Percentiles rank a stretch among this genome's conserved stretches.
Evolutionary conservation across 2,113 vertebrate species (phyloP).

Genomic region (Numenius arquata): DNA sequence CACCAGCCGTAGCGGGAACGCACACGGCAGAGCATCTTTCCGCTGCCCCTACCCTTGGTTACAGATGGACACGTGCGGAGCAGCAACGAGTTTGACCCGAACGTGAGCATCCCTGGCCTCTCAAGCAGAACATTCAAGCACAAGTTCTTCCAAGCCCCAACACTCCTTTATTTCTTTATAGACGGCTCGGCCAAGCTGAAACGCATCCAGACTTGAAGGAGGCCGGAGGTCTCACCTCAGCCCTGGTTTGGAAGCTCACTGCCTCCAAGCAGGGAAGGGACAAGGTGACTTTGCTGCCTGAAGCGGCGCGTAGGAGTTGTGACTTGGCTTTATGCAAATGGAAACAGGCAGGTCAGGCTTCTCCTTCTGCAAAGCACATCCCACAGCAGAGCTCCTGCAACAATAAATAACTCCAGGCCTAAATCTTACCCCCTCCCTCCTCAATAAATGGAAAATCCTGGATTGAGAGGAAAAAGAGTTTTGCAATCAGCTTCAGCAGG

Average conservation of each 20-base stretch:
- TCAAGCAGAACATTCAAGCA: neutral
- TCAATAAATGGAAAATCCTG: neutral
- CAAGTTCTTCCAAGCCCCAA: neutral
- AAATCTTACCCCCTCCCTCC: neutral
- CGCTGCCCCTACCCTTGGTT: neutral
- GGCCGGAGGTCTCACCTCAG: neutral
- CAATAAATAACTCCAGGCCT: neutral
- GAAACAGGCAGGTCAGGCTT: neutral
- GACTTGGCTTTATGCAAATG: neutral
- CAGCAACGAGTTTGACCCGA: accelerated
- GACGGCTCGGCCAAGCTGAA: neutral
- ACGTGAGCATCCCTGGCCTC: neutral
- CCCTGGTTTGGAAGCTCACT: neutral
- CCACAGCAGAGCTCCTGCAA: neutral
- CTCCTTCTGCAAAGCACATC: neutral
- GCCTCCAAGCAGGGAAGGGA: neutral
- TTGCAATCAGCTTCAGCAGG: neutral
- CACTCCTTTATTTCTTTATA: neutral
- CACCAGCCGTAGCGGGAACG: neutral
- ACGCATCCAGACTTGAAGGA: neutral
- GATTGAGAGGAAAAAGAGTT: neutral
- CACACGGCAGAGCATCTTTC: neutral
- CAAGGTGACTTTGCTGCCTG: neutral
- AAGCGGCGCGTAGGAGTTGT: neutral
- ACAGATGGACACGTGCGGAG: neutral